phyloP scores from a whole-genome alignment of 1,140 invertebrate species.

The Eubasilissa regina region DNA sequence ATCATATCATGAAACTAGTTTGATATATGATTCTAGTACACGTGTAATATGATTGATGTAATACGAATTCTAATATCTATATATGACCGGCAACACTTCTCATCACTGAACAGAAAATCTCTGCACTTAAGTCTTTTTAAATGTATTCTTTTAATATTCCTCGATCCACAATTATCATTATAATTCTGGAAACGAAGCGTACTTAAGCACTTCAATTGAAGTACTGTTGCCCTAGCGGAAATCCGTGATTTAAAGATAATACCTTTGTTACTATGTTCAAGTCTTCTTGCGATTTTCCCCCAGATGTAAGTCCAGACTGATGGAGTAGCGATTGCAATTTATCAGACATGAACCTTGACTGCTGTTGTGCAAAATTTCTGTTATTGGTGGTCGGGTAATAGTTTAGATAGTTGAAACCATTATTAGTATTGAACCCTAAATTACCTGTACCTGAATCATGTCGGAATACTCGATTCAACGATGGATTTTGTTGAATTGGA shows the following conservation, averaged over 20 bases:
- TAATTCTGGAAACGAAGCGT: no score
- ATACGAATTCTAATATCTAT: no score
- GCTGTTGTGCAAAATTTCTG: conserved; percentile 43
- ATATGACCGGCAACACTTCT: no score
- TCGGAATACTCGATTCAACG: conserved; percentile 67
- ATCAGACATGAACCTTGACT: conserved; percentile 62
- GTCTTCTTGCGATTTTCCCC: conserved; percentile 77
- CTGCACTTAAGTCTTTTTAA: no score
- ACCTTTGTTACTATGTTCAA: conserved; percentile 87
- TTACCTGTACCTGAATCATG: conserved; percentile 72
- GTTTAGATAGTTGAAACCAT: conserved; percentile 56
- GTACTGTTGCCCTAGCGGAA: conserved; percentile 44
- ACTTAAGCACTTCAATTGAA: not conserved
- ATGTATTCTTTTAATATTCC: no score
- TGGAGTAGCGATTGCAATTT: conserved; percentile 78
- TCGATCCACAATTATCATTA: no score
- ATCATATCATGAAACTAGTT: no score
- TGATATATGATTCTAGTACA: no score
- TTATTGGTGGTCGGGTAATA: conserved; percentile 18
- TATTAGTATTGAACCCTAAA: conserved; percentile 72
- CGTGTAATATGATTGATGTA: no score
- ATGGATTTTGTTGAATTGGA: conserved; percentile 60
- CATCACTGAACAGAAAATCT: no score
- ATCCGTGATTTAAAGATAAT: conserved; percentile 81
- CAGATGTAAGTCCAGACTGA: conserved; percentile 75